Base-by-base conservation (phyloP, 1,140 invertebrate species). In the Polypedilum pembai region DNA sequence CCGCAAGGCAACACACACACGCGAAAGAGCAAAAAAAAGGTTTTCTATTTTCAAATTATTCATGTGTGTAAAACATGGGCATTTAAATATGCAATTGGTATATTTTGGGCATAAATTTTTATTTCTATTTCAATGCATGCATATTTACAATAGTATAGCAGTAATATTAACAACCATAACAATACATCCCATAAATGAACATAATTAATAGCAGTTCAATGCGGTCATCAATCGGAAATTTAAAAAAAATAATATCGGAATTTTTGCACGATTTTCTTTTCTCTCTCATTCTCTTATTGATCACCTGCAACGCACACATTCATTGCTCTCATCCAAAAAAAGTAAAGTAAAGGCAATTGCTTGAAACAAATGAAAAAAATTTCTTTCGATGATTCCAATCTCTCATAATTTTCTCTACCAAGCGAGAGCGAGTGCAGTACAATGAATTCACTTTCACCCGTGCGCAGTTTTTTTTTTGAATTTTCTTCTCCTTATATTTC, bases 31-130 rank as follows among this genome's bases (percentile, higher is more conserved):
- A 12, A 56, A n/a, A 45, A 41, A 45, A 56, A 56, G 45, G 2
- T 33, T 56, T 56, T 56, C 45, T 56, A 56, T 56, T 56, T 56
- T 56, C 45, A 56, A 56, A 56, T 56, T 56, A 56, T 56, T 56
- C 45, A 56, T 56, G 45, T 56, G 45, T 56, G 45, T 56, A 56
- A 56, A 56, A n/a, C 45, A 56, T 56, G 12, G 45, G 45, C n/a
- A 56, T 56, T 56, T 56, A 56, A 56, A 56, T 33, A 33, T 56
- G 45, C 45, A 56, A 56, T n/a, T 56, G 45, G n/a, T 56, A 56
- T 56, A 1, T 56, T 56, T 56, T n/a, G 45, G 45, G 45, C 45
- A 56, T 56, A 15, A 56, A 56, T 56, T 56, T 56, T n/a, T 33
- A 33, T 33, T 33, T 33, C 24, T 33, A 5, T 56, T 56, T 56